Conservation (phyloP, 1,140 invertebrate genomes). For the Conus betulinus region DNA sequence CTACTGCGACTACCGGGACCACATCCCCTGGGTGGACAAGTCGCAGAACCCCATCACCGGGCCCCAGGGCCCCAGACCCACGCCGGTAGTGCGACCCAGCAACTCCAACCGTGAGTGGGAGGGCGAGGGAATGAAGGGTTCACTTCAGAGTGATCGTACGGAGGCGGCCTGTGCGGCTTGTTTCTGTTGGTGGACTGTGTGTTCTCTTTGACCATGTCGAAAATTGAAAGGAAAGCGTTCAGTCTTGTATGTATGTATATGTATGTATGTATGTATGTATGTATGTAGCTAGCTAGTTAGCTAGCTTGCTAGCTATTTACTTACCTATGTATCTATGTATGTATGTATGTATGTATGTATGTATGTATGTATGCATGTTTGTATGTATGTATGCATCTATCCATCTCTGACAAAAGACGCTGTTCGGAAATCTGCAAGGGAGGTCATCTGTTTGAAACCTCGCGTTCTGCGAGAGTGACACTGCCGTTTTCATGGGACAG, state of each 20-base stretch:
- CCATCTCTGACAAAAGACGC: too few species aligned
- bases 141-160: too few species aligned
- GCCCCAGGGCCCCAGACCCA: background rate
- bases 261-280: too few species aligned
- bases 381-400: background rate
- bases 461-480: too few species aligned
- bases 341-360: background rate
- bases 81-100: background rate
- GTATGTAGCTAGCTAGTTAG: too few species aligned
- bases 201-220: too few species aligned
- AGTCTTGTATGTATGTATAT: background rate
- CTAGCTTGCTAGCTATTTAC: too few species aligned
- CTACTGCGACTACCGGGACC: slow-evolving; percentile 65
- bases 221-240: too few species aligned
- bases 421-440: too few species aligned
- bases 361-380: background rate
- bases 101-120: background rate
- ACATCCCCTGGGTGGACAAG: slow-evolving; percentile 59
- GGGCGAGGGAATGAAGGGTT: background rate
- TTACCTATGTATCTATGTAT: background rate
- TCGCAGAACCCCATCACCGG: background rate
- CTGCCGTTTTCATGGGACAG: too few species aligned
- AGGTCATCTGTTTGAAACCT: too few species aligned
- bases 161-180: background rate
- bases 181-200: background rate